Evolutionary conservation across 2,797 vertebrate genomes (phyloP), one percentile per base, ranked within the genome.

Genomic region (Channa striata): DNA sequence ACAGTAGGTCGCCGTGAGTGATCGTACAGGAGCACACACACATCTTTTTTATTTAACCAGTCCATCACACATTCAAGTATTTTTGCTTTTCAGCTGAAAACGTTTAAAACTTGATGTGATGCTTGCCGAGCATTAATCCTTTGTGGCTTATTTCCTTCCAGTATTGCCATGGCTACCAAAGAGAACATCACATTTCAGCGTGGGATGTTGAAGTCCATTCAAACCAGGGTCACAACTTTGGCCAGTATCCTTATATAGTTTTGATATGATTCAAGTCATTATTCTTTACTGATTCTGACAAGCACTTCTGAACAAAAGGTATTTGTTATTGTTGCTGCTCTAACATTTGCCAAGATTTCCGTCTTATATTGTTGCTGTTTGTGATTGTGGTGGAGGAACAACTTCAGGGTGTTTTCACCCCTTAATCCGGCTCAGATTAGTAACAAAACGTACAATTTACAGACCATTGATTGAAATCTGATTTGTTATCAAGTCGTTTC

Each of bases 101-200:
- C 68, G 52, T 61, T 46, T 30, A 49, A 52, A 71, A 14, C 40
- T 65, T 20, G 25, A 34, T 57, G 58, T 68, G 83, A 63, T 44
- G 39, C 56, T 36, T 54, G 64, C 51, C 2, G 40, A 39, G 36
- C 19, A 40, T 61, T 77, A 62, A 65, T 78, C 65, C 62, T 72
- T 63, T 2, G 0, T 68, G 72, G 46, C 60, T 68, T 76, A 43
- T 68, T 37, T 77, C 46, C n/a, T 53, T 82, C 48, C 68, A 99
- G 97, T 84, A 98, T 99, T 76, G 96, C 97, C 87, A 99, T 98
- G 97, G 95, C 97, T 91, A 98, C 97, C 78, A 99, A 97, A 94
- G 97, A 99, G 94, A 99, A 97, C 92, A 96, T 99, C 94, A 97
- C 97, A 81, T 98, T 96, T 10, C 98, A 99, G 89, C 95, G 97